Conservation (phyloP, 2,113 vertebrate species). For the Neodon shergylaensis region DNA sequence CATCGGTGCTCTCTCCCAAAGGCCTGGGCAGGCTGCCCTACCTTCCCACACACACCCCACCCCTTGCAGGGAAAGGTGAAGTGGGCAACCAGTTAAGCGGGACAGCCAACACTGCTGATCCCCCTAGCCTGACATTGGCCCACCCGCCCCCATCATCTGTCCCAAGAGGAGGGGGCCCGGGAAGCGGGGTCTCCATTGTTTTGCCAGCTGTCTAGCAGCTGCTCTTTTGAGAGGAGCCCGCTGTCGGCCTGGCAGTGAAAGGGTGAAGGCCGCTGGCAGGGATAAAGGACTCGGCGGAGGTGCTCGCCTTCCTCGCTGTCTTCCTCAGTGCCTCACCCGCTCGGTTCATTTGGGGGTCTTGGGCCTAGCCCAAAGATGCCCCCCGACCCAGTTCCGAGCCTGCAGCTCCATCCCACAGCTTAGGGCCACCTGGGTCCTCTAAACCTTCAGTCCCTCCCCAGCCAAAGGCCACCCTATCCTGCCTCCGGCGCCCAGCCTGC, state of each 20-base stretch:
- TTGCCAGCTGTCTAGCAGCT: constrained; percentile 83
- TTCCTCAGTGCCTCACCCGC: not conserved
- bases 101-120: constrained; percentile 12
- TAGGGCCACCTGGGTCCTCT: constrained; percentile 63
- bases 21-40: constrained; percentile 70
- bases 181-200: constrained; percentile 81
- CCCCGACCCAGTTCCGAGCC: constrained; percentile 40
- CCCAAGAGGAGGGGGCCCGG: constrained; percentile 53
- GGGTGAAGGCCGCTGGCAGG: constrained; percentile 77
- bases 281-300: constrained; percentile 74
- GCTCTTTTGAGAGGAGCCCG: constrained; percentile 73
- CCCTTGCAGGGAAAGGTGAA: constrained; percentile 71
- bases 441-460: constrained; percentile 6
- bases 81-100: constrained; percentile 52
- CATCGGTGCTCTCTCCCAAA: constrained; percentile 64
- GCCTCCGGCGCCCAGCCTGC: not conserved
- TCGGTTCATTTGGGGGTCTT: not conserved
- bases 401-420: constrained; percentile 52
- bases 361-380: constrained; percentile 48
- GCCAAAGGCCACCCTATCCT: constrained; percentile 33
- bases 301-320: constrained; percentile 60
- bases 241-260: constrained; percentile 77
- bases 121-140: constrained; percentile 28
- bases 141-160: constrained; percentile 7
- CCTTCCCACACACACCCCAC: constrained; percentile 75